Percentiles rank a stretch among this genome's conserved stretches.
These are phyloP conservation scores for Coregonus suidteri DNA, from an alignment of 2,797 vertebrate species.

Conservation along the genomic window DNA sequence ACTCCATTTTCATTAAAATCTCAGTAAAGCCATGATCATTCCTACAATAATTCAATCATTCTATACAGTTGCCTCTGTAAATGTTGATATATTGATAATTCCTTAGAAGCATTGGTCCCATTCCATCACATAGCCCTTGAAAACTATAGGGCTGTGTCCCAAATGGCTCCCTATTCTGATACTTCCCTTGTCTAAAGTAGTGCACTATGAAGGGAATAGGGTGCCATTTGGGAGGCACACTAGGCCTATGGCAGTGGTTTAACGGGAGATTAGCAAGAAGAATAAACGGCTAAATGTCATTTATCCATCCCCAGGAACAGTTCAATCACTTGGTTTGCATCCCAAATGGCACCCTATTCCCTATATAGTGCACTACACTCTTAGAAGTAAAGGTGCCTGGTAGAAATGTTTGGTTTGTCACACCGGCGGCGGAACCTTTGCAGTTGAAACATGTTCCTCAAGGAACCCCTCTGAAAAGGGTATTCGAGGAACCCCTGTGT, in stretches of 20 bases:
- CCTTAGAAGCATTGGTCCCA: no score
- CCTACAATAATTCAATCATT: conserved; percentile 50
- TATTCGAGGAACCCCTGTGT: no score
- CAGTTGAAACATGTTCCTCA: no score
- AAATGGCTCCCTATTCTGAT: background rate
- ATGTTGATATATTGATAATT: conserved; percentile 32
- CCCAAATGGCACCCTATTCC: background rate
- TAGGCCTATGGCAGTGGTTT: background rate
- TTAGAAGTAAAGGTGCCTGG: background rate
- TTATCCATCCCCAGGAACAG: background rate
- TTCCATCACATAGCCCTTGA: background rate
- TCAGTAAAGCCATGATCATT: conserved; percentile 54
- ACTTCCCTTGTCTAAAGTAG: background rate
- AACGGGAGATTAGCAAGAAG: background rate
- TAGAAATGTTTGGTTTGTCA: background rate
- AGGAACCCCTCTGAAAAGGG: no score
- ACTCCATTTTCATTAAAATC: conserved; percentile 71
- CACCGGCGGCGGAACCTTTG: background rate
- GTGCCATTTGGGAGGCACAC: background rate
- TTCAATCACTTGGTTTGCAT: background rate
- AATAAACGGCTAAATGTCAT: background rate
- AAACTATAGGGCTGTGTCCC: background rate
- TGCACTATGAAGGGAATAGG: background rate
- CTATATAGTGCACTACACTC: background rate
- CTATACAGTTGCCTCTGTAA: conserved; percentile 18